Evolutionary conservation across 2,888 invertebrate species (phyloP).

Genomic region (Hemistola chrysoprasaria): DNA sequence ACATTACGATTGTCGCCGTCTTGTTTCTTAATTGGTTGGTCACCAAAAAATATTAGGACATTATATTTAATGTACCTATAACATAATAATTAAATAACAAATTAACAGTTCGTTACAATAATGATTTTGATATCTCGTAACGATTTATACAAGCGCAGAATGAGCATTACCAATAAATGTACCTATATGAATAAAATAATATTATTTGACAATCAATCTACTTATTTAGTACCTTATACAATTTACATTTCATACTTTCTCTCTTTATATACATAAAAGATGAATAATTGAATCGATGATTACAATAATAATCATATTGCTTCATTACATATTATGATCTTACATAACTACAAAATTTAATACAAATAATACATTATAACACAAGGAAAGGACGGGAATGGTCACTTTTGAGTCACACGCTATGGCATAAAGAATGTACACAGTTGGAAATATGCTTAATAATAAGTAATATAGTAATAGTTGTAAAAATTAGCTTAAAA

Average conservation of each 20-base stretch:
- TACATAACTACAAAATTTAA: conserved; percentile 19
- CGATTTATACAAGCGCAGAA: too few relatives aligned
- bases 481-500: too few relatives aligned
- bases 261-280: conserved; percentile 33
- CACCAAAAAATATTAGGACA: too few relatives aligned
- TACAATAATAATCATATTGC: conserved; percentile 36
- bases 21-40: too few relatives aligned
- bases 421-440: conserved; percentile 6
- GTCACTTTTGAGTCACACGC: conserved; percentile 18
- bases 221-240: conserved; percentile 24
- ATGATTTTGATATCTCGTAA: too few relatives aligned
- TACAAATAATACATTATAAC: conserved; percentile 20
- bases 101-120: too few relatives aligned
- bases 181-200: not conserved
- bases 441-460: too few relatives aligned
- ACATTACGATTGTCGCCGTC: too few relatives aligned
- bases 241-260: conserved; percentile 44
- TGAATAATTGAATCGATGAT: conserved; percentile 32
- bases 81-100: too few relatives aligned
- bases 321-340: conserved; percentile 33
- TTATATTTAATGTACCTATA: too few relatives aligned
- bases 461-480: too few relatives aligned
- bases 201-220: conserved; percentile 16
- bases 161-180: too few relatives aligned
- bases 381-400: conserved; percentile 27